phyloP scores from a whole-genome alignment of 2,888 invertebrate species.

The Pterobdella sp. region DNA sequence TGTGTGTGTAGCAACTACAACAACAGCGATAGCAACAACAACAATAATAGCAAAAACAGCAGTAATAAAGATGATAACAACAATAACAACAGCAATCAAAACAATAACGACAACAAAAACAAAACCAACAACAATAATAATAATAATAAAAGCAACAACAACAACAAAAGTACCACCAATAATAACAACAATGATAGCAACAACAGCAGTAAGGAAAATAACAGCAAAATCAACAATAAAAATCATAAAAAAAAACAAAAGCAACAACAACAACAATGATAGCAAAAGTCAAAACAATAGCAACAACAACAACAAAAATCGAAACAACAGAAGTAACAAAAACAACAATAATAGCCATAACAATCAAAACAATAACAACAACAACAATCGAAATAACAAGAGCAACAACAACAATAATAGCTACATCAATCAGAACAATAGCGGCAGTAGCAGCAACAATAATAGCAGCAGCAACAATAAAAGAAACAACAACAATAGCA shows the following conservation, averaged over 20 bases:
- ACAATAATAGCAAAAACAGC: background rate
- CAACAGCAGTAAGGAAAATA: background rate
- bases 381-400: background rate
- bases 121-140: background rate
- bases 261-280: no score
- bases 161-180: background rate
- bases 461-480: background rate
- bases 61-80: background rate
- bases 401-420: background rate
- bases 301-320: background rate
- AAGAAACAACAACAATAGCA: background rate
- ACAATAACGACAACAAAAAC: background rate
- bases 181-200: no score
- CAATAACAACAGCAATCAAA: background rate
- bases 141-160: background rate
- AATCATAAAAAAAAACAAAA: background rate
- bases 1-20: slow-evolving; percentile 13
- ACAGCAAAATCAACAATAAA: background rate
- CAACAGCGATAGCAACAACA: background rate
- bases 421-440: background rate
- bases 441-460: background rate
- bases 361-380: background rate
- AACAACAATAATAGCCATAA: background rate
- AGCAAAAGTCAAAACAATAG: background rate
- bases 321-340: background rate